Evolutionary conservation across 2,888 invertebrate species (phyloP), one percentile per base, ranked within the genome.

Genomic region (Amphimallon solstitiale): DNA sequence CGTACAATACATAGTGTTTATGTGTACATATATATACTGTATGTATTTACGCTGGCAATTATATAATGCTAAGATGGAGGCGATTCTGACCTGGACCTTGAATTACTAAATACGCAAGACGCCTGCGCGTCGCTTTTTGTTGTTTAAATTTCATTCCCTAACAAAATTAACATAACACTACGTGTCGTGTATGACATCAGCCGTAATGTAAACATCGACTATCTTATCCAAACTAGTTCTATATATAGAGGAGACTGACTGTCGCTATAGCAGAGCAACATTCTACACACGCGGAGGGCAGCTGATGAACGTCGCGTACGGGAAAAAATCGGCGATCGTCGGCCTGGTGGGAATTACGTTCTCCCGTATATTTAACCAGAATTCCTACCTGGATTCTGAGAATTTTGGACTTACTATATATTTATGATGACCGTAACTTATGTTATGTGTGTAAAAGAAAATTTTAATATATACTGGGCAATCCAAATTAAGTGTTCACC

Each of bases 81-180:
- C 56, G 56, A 43, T 38, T 59, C 56, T 59, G 56, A 59, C 65
- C 65, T 65, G 66, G 66, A 66, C 66, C 66, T 66, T 66, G 66
- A 59, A 43, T 66, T 45, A 43, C 19, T 38, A 34, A 54, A 45
- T 38, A 61, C 12, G 52, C 34, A 52, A 61, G 34, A 61, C 66
- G 66, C 66, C 61, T 67, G 67, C 63, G 54, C 66, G 34, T 43
- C 29, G 45, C 35, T 67, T 60, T 67, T 63, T 63, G 43, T 67
- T 64, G 56, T 67, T 67, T 63, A 40, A 54, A 64, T 67, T 67
- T 64, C 63, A 59, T 63, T 67, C 60, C 67, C 43, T 45, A 51
- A 63, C 63, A 51, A 51, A 65, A 67, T 69, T 67, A 69, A 67
- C 69, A 67, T 69, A 29, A 65, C 69, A 48, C 64, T 64, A 69